A percentile compares a stretch with the other conserved stretches of the same genome.
Conservation (phyloP, 2,888 invertebrate genomes). For the Brenthis hecate region DNA sequence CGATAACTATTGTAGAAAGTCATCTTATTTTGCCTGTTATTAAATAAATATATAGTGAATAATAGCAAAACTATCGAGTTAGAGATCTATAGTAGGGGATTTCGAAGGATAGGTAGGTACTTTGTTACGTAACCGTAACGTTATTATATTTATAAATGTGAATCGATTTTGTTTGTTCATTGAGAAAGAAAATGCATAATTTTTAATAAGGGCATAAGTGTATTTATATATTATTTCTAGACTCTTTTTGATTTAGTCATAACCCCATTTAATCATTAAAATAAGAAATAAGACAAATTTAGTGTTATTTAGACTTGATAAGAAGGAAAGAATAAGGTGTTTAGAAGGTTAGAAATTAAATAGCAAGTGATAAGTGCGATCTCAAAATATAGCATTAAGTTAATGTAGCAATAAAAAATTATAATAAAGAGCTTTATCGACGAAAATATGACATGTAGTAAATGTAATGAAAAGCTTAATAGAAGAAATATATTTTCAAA, state of each 20-base stretch:
- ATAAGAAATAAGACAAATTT: too few relatives aligned
- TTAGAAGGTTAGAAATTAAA: too few relatives aligned
- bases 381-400: too few relatives aligned
- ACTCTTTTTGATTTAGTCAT: too few relatives aligned
- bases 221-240: too few relatives aligned
- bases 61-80: slow-evolving; percentile 4
- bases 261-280: too few relatives aligned
- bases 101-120: slow-evolving; percentile 1
- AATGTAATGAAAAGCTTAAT: not conserved
- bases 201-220: not conserved
- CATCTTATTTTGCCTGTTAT: too few relatives aligned
- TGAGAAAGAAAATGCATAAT: not conserved
- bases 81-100: slow-evolving; percentile 16
- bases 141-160: slow-evolving; percentile 15
- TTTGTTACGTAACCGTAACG: slow-evolving; percentile 10
- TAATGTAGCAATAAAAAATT: not conserved
- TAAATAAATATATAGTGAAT: too few relatives aligned
- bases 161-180: slow-evolving; percentile 11
- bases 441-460: not conserved
- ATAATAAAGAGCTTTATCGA: slow-evolving; percentile 2
- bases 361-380: too few relatives aligned
- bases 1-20: too few relatives aligned
- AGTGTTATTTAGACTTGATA: too few relatives aligned
- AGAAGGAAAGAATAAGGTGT: not conserved
- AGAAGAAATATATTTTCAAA: slow-evolving; percentile 10